Conservation (phyloP, 2,797 vertebrate genomes). For the Hydrolagus colliei region DNA sequence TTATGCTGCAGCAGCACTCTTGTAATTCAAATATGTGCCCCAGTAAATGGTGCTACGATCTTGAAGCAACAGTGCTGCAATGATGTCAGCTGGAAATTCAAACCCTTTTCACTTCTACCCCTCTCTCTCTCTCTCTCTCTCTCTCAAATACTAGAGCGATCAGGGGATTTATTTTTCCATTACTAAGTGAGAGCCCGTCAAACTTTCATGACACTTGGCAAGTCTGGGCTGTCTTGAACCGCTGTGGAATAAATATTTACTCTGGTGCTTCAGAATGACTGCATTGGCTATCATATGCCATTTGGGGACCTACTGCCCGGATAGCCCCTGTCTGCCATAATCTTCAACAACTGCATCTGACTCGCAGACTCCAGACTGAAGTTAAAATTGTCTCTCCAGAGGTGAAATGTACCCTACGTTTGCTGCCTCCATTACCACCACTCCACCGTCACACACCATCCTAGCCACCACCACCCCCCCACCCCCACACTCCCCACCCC, state of each 20-base stretch:
- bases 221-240: slow-evolving; percentile 5
- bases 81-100: background rate
- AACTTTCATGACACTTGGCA: background rate
- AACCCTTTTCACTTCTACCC: background rate
- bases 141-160: too few relatives aligned
- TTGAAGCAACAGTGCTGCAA: too few relatives aligned
- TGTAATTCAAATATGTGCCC: too few relatives aligned
- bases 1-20: too few relatives aligned
- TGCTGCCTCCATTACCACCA: too few relatives aligned
- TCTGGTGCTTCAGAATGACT: background rate
- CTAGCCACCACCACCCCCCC: background rate
- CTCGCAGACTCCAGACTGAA: background rate
- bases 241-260: slow-evolving; percentile 14
- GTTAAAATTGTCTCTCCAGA: background rate
- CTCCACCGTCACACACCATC: background rate
- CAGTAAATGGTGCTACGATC: too few relatives aligned
- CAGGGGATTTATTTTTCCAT: background rate
- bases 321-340: background rate
- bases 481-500: background rate
- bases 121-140: too few relatives aligned
- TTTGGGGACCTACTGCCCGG: background rate
- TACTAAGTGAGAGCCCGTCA: background rate
- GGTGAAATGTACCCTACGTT: background rate
- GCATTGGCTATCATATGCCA: background rate
- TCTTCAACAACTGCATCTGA: background rate